Conservation (phyloP, 2,888 invertebrate genomes). For the Ashinkailepas kermadecensis region DNA sequence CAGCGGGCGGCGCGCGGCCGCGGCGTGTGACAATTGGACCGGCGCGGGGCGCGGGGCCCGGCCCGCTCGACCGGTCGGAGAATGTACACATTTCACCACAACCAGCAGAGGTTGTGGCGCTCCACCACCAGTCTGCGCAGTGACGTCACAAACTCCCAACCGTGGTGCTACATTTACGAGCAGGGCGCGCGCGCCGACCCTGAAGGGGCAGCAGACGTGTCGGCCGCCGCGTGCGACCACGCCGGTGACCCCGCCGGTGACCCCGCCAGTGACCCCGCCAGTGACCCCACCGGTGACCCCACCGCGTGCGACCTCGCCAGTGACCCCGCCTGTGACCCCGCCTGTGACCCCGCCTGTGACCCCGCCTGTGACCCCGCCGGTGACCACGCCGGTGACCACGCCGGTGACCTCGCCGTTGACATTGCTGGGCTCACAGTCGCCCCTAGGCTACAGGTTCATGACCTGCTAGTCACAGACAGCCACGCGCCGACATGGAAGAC, state of each 20-base stretch:
- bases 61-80: background rate
- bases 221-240: background rate
- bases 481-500: background rate
- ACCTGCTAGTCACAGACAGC: background rate
- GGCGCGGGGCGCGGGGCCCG: too few species aligned
- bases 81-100: background rate
- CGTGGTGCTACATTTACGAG: slow-evolving; percentile 1
- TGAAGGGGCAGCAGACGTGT: background rate
- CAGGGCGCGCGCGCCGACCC: background rate
- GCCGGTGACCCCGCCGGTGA: background rate
- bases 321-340: too few species aligned
- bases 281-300: background rate
- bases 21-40: too few species aligned
- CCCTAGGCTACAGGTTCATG: too few species aligned
- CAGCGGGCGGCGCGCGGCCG: too few species aligned
- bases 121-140: background rate
- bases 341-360: background rate
- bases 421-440: too few species aligned
- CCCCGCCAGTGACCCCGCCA: background rate
- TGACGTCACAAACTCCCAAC: background rate
- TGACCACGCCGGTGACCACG: too few species aligned
- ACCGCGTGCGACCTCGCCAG: background rate
- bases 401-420: too few species aligned
- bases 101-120: background rate
- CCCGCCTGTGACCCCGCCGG: background rate